Base-by-base conservation (phyloP, 1,140 invertebrate species). In the Eubasilissa regina region DNA sequence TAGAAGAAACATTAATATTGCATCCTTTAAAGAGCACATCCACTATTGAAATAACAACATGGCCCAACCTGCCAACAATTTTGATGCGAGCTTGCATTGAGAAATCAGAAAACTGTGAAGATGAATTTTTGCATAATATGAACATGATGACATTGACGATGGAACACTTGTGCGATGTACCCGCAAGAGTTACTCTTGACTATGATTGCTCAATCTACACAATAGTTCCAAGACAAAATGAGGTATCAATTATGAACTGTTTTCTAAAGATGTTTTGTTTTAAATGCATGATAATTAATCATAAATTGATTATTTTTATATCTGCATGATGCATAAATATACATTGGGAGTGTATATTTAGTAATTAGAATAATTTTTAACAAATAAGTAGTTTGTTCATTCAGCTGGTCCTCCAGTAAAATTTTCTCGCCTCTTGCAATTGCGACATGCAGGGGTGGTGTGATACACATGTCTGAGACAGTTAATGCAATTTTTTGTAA, bases 201-300 rank as follows among this genome's bases (percentile, higher is more conserved):
- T 74, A 44, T 35, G 70, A 74, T 43, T 74, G 70, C 51, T 56
- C 70, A 15, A 15, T 74, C 1, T 74, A 44, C 25, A 44, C 53
- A 7, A n/a, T 55, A 11, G n/a, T 74, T 45, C 70, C 70, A 35
- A 74, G 56, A 55, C 51, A 70, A 48, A 48, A 70, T 19, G 66
- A 70, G 47, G 66, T 53, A 35, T 35, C 25, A n/a, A n/a, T n/a
- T n/a, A 3, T 35, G 6, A 35, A 35, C 1, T 35, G 12, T 8
- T 55, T 44, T 35, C 4, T 19, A 11, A 35, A 35, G 25, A 13
- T 44, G n/a, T 0, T 66, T 12, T 43, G 3, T 15, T 68, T 8
- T 68, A 17, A 48, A 47, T 47, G 1, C 19, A 68, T 17, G 13
- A 19, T 45, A 17, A 47, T n/a, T n/a, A n/a, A n/a, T n/a, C n/a